A percentile compares a stretch with the other conserved stretches of the same genome.
Conservation (phyloP, 1,140 invertebrate genomes). For the Parapsyche elsis region DNA sequence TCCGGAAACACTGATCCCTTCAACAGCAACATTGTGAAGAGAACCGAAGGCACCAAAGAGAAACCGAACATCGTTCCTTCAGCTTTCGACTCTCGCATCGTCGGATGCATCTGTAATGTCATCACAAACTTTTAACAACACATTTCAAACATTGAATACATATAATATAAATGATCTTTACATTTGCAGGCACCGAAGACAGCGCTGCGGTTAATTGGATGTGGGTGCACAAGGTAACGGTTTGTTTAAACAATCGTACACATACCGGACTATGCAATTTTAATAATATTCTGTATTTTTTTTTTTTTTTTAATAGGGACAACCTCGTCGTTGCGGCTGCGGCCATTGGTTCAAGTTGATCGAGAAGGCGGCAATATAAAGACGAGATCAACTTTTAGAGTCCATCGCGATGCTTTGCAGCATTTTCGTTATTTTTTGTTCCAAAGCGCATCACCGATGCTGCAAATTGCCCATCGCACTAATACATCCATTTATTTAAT, state of each 20-base stretch:
- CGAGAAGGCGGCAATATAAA: slow-evolving; percentile 77
- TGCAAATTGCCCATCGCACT: not conserved
- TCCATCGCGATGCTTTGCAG: not conserved
- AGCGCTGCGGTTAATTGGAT: slow-evolving; percentile 90
- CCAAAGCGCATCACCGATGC: too few species aligned
- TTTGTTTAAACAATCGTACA: not conserved
- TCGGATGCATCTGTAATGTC: slow-evolving; percentile 92
- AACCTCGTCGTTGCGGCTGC: slow-evolving; percentile 91
- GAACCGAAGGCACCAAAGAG: slow-evolving; percentile 84
- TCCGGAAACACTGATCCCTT: slow-evolving; percentile 94
- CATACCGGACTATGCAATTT: not conserved
- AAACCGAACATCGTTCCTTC: slow-evolving; percentile 91
- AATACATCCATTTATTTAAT: not conserved
- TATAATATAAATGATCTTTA: slow-evolving; percentile 6
- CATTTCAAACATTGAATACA: not conserved
- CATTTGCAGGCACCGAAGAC: slow-evolving; percentile 82
- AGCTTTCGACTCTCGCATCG: slow-evolving; percentile 85
- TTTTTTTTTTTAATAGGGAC: slow-evolving; percentile 69
- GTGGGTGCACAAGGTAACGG: slow-evolving; percentile 84
- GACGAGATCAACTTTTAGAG: slow-evolving; percentile 42
- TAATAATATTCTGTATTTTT: not conserved
- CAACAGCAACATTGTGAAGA: slow-evolving; percentile 83
- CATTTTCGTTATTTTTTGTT: too few species aligned
- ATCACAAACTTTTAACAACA: not conserved
- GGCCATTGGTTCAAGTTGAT: slow-evolving; percentile 96